Conservation (phyloP, 2,888 invertebrate species). For the Listrodromus nycthemerus region DNA sequence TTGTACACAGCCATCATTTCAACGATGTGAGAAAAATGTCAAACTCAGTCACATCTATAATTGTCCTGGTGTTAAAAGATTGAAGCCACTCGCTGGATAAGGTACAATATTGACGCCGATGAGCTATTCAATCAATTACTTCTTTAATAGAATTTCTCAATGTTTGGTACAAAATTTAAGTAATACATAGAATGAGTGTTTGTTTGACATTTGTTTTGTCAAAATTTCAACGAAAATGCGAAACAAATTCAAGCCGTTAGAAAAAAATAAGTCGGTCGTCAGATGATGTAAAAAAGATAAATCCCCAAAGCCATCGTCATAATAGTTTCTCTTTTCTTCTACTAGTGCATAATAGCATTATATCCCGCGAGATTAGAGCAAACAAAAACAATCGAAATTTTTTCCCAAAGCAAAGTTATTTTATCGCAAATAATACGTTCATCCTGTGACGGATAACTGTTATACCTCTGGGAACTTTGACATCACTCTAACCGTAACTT, state of each 20-base stretch:
- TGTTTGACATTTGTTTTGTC: not conserved
- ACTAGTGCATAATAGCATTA: not conserved
- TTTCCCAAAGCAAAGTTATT: not conserved
- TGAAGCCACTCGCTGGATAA: not conserved
- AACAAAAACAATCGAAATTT: not conserved
- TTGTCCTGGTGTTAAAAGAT: conserved; percentile 11
- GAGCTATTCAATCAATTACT: not conserved
- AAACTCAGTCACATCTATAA: not conserved
- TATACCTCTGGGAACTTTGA: not conserved
- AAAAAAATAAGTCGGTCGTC: not conserved
- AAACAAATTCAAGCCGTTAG: not conserved
- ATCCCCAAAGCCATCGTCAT: not conserved
- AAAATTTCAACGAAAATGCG: not conserved
- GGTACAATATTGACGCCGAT: conserved; percentile 14
- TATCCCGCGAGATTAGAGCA: not conserved
- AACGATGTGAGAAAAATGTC: no score
- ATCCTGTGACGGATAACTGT: not conserved
- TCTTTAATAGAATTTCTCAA: conserved; percentile 20
- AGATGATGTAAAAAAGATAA: not conserved
- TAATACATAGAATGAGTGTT: conserved; percentile 3
- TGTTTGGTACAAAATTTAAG: conserved; percentile 1
- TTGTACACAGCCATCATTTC: no score
- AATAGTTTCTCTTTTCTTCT: not conserved
- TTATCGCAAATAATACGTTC: not conserved
- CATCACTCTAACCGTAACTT: not conserved